Evolutionary conservation across 2,113 vertebrate species (phyloP).

Genomic region (Jaculus jaculus): DNA sequence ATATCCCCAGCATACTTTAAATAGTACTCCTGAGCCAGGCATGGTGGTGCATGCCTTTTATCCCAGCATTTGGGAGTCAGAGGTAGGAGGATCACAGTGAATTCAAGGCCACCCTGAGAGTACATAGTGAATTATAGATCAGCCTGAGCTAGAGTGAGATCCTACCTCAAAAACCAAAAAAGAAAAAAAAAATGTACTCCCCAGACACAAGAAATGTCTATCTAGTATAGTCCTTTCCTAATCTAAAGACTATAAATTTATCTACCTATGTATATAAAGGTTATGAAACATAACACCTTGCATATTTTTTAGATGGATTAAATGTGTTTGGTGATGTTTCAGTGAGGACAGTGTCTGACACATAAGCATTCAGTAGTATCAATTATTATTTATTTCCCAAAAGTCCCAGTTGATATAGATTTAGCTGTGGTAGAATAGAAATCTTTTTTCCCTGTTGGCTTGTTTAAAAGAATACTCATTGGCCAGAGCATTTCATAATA

Average conservation of each 20-base stretch:
- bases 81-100: too few relatives aligned
- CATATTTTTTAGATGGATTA: background rate
- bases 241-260: background rate
- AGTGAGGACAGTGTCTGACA: background rate
- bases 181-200: background rate
- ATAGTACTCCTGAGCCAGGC: background rate
- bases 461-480: background rate
- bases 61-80: too few relatives aligned
- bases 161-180: too few relatives aligned
- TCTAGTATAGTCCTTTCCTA: constrained; percentile 16
- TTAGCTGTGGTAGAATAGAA: background rate
- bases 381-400: background rate
- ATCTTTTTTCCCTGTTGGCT: background rate
- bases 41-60: too few relatives aligned
- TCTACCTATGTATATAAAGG: background rate
- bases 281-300: background rate
- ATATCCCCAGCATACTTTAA: background rate
- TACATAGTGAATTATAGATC: too few relatives aligned
- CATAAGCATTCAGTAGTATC: background rate
- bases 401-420: background rate
- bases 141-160: too few relatives aligned
- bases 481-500: background rate
- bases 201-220: background rate
- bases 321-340: background rate
- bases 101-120: too few relatives aligned